These are phyloP conservation scores for Falco peregrinus DNA, from an alignment of 2,797 vertebrate species.

Conservation along the genomic window DNA sequence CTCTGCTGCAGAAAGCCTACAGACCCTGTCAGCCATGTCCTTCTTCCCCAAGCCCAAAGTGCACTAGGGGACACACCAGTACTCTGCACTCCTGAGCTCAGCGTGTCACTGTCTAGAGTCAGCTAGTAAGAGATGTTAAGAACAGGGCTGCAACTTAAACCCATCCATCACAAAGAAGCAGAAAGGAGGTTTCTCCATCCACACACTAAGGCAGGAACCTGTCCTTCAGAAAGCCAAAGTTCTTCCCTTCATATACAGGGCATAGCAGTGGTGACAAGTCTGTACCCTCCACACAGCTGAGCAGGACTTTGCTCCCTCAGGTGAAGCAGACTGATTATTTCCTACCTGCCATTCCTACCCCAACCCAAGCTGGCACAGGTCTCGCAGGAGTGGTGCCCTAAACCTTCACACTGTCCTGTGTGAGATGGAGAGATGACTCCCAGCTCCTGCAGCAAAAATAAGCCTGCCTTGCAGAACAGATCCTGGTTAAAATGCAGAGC, in stretches of 20 bases:
- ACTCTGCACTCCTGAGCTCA: background rate
- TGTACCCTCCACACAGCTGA: background rate
- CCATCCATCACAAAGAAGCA: background rate
- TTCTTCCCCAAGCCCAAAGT: background rate
- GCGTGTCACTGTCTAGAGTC: background rate
- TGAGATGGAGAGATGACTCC: background rate
- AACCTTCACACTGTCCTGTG: background rate
- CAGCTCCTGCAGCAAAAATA: background rate
- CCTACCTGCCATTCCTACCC: background rate
- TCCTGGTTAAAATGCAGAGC: background rate
- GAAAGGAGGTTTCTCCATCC: background rate
- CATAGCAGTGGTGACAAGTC: background rate
- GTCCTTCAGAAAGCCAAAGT: background rate
- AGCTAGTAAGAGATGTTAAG: background rate
- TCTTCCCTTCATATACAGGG: background rate
- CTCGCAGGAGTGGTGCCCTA: background rate
- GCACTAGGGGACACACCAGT: background rate
- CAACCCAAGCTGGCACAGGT: background rate
- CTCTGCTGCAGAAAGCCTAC: background rate
- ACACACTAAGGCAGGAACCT: background rate
- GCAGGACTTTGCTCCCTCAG: background rate
- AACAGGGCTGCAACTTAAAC: background rate
- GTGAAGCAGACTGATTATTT: background rate
- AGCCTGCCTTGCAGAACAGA: background rate
- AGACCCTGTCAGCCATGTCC: background rate